Conservation (phyloP, 2,797 vertebrate species). For the Syncerus caffer region DNA sequence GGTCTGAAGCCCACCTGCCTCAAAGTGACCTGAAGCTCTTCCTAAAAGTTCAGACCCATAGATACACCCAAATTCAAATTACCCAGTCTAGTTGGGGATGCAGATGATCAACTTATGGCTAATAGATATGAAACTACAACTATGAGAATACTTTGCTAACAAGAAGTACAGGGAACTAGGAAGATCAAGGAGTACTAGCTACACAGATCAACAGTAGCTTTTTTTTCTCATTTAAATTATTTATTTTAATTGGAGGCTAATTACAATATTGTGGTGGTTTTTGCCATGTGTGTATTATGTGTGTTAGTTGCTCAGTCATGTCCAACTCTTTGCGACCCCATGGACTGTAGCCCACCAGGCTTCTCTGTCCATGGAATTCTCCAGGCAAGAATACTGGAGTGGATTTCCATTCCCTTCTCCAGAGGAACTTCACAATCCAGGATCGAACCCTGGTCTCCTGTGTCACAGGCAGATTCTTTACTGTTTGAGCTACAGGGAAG, state of each 20-base stretch:
- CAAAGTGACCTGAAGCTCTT: not conserved
- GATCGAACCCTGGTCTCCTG: not conserved
- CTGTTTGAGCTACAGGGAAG: not conserved
- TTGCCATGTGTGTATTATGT: not conserved
- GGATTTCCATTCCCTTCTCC: not conserved
- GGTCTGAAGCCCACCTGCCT: not conserved
- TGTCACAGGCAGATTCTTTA: not conserved
- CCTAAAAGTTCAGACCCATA: not conserved
- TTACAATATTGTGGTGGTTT: not conserved
- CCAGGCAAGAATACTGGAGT: not conserved
- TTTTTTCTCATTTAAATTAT: not conserved
- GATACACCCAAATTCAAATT: not conserved
- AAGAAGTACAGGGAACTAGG: not conserved
- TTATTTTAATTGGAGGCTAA: not conserved
- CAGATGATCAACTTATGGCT: not conserved
- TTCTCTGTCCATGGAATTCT: not conserved
- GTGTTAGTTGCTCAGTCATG: fast-evolving
- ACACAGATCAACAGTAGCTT: not conserved
- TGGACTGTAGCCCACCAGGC: not conserved
- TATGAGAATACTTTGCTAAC: not conserved
- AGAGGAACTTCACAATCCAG: not conserved
- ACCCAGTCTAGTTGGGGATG: not conserved
- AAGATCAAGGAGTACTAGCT: not conserved
- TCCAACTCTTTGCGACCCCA: not conserved
- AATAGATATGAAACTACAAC: not conserved